Evolutionary conservation across 2,113 vertebrate species (phyloP).

Genomic region (Pygoscelis antarcticus): DNA sequence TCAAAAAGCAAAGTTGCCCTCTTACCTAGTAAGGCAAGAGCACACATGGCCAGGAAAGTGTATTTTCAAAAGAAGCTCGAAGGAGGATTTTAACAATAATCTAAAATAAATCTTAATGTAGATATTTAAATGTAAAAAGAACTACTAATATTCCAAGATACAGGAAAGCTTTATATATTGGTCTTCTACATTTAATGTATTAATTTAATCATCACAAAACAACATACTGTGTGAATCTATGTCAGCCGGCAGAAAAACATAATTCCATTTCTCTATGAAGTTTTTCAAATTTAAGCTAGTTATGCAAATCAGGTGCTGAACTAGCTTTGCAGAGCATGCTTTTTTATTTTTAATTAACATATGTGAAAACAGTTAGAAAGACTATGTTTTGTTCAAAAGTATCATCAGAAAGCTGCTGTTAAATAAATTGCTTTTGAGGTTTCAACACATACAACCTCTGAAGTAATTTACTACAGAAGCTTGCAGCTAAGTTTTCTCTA

Average conservation of each 20-base stretch:
- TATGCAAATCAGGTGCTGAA: background rate
- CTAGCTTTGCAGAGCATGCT: background rate
- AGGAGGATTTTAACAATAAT: background rate
- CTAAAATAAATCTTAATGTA: background rate
- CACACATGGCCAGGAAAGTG: background rate
- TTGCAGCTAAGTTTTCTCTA: background rate
- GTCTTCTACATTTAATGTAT: background rate
- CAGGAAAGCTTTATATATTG: background rate
- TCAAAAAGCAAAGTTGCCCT: background rate
- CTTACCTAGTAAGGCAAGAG: background rate
- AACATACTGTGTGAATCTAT: background rate
- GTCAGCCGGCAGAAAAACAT: background rate
- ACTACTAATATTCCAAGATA: background rate
- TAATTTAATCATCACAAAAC: background rate
- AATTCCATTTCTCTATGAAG: background rate
- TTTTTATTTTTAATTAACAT: background rate
- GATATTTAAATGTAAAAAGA: background rate
- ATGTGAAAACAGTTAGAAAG: conserved; percentile 16
- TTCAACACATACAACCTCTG: background rate
- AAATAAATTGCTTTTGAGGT: background rate
- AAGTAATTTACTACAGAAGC: background rate
- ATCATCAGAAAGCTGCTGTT: background rate
- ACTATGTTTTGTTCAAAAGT: background rate
- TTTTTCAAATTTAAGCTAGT: background rate
- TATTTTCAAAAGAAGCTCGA: background rate